Percentiles rank a stretch among this genome's conserved stretches.
Evolutionary conservation across 2,888 invertebrate species (phyloP).

Genomic region (Coleophora flavipennella): DNA sequence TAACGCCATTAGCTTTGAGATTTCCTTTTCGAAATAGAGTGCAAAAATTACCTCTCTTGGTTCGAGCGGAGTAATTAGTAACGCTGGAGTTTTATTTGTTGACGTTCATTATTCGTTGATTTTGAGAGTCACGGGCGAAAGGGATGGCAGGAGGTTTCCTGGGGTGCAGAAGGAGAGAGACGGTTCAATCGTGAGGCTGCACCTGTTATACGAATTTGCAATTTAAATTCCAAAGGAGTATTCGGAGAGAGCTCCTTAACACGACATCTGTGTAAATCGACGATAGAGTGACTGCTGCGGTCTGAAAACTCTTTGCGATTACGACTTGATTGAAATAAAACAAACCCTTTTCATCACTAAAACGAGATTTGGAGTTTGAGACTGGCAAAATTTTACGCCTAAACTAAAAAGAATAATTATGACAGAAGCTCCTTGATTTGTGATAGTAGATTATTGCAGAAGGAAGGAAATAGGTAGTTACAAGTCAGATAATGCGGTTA

Average conservation of each 20-base stretch:
- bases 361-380: conserved; percentile 20
- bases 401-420: too few relatives aligned
- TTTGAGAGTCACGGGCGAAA: conserved; percentile 40
- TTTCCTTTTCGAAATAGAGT: conserved; percentile 66
- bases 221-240: conserved; percentile 71
- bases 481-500: too few relatives aligned
- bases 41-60: conserved; percentile 68
- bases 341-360: conserved; percentile 48
- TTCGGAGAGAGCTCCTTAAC: conserved; percentile 70
- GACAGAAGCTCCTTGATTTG: too few relatives aligned
- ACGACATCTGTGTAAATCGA: conserved; percentile 73
- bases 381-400: too few relatives aligned
- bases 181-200: conserved; percentile 53
- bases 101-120: conserved; percentile 70
- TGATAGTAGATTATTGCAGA: too few relatives aligned
- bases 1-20: conserved; percentile 70
- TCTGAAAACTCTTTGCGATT: conserved; percentile 58
- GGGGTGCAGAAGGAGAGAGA: conserved; percentile 42
- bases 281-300: conserved; percentile 64
- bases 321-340: conserved; percentile 67
- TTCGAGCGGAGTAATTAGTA: conserved; percentile 69
- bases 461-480: too few relatives aligned
- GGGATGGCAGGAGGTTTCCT: conserved; percentile 30
- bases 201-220: conserved; percentile 71
- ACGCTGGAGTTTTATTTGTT: conserved; percentile 73